Conservation (phyloP, 2,113 vertebrate species). For the Cettia cetti region DNA sequence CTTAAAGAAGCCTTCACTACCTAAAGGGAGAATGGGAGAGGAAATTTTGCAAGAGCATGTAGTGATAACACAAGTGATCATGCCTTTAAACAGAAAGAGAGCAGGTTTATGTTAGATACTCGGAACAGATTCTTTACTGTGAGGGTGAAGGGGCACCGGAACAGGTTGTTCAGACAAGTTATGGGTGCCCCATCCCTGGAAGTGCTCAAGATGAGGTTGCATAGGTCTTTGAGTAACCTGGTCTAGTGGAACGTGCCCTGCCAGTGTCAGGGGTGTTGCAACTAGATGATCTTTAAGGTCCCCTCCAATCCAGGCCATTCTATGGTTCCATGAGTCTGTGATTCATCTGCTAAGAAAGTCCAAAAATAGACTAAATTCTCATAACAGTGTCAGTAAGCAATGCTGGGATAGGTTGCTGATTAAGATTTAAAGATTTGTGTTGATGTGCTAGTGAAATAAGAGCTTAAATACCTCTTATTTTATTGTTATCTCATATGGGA, state of each 20-base stretch:
- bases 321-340: neutral
- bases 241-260: neutral
- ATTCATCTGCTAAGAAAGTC: neutral
- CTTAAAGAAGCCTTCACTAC: neutral
- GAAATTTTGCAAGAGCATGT: neutral
- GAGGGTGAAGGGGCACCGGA: too few species aligned
- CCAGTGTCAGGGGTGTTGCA: accelerated
- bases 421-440: neutral
- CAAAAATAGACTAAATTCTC: neutral
- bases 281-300: neutral
- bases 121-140: neutral
- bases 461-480: neutral
- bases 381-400: neutral
- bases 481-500: neutral
- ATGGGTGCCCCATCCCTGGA: neutral
- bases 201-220: accelerated
- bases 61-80: neutral
- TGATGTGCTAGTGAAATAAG: neutral
- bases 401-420: neutral
- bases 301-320: neutral
- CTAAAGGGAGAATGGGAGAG: neutral
- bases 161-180: neutral
- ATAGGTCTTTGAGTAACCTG: neutral
- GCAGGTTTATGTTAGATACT: neutral
- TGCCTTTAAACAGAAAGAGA: neutral